Base-by-base conservation (phyloP, 2,113 vertebrate genomes). In the Aegotheles bennettii region DNA sequence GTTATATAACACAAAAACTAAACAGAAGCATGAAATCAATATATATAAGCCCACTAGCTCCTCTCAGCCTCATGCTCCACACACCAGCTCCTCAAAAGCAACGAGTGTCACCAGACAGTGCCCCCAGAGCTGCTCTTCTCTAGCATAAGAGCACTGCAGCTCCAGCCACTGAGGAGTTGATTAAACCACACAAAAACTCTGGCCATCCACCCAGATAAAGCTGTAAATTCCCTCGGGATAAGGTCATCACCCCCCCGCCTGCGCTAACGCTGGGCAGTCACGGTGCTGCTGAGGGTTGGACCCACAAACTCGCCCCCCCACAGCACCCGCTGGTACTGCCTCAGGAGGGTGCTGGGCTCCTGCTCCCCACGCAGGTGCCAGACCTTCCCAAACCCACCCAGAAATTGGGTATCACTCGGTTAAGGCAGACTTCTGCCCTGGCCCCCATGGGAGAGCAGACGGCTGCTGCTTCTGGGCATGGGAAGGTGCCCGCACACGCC, bases 401-500 rank as follows among this genome's bases (percentile, higher is more conserved):
- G 25, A 23, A 63, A 8, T 0, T 3, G 21, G 8, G 7, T 7
- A 3, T 18, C 7, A 21, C 10, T 1, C 2, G 7, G 28, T 14
- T 21, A 18, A 54, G 5, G 43, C 19, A 7, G 48, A 3, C 6
- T 23, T n/a, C 9, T 13, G 31, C 28, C 54, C 76, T 31, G 4
- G 13, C 42, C 7, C 17, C 56, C 36, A 0, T 0, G 10, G 2
- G 1, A 7, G 69, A 35, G 61, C 56, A 3, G n/a, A 9, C 2
- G 6, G n/a, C n/a, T n/a, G 59, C 26, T 16, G 70, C 50, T n/a
- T 54, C 59, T 7, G 45, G 7, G 7, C 19, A 45, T 10, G 13
- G 5, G 2, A 4, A 0, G 4, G 13, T 19, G 18, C 28, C 59
- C 2, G 54, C 0, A 0, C 7, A 3, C 2, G 6, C 4, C 0